Base-by-base conservation (phyloP, 2,888 invertebrate species). In the Oscheius onirici region DNA sequence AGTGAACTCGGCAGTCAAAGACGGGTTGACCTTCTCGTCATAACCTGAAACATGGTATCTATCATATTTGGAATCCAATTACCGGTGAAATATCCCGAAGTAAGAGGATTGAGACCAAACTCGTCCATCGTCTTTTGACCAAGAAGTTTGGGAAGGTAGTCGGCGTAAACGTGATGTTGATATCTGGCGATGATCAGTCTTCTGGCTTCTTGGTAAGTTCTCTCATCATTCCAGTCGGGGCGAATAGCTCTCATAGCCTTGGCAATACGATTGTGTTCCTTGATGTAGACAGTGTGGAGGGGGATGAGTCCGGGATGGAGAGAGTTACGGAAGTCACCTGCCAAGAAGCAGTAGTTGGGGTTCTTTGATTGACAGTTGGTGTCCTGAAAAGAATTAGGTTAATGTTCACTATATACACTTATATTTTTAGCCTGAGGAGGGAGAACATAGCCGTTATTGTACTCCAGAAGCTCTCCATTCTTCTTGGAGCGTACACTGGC, bases 1-100 rank as follows among this genome's bases (percentile, higher is more conserved):
- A 0, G 94, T 92, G 89, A 95, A 95, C 87, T 91, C 92, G 88
- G 94, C 95, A 13, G 93, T 92, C 66, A 94, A 90, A 8, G 91
- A 90, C 0, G 94, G 92, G 87, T 94, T 91, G 1, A 92, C 90
- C 0, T 88, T 88, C 0, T 90, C 88, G 86, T 93, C 91, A 86
- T 93, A 72, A 17, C 71, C 66, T 65, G 13, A 58, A 66, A 10
- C 26, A 17, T 22, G 13, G 17, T 17, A 24, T 6, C n/a, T 65
- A 3, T n/a, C 20, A n/a, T 15, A 15, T 3, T n/a, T 11, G 8
- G 2, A 6, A 5, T 24, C 15, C 3, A 11, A 20, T 15, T 10
- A 68, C 55, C 68, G n/a, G 26, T 76, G 71, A 69, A 76, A 34
- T 44, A 57, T 41, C 71, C 71, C 17, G 34, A 54, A 10, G 44